Percentiles rank a stretch among this genome's conserved stretches.
phyloP scores from a whole-genome alignment of 2,888 invertebrate genomes.

The Leptopilina drosophilae region DNA sequence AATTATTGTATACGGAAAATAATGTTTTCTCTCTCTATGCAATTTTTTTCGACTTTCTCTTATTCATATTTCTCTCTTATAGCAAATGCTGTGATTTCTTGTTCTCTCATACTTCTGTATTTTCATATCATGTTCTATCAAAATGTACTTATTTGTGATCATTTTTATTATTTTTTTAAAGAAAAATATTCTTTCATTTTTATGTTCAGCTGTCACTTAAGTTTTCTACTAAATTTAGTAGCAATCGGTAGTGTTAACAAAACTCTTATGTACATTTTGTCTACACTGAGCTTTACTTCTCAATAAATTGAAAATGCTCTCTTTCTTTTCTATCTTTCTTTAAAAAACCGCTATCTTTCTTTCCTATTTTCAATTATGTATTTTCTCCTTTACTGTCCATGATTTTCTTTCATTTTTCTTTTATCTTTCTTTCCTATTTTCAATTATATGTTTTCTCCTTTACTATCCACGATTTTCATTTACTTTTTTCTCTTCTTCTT shows the following conservation, averaged over 20 bases:
- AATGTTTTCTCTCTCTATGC: neutral
- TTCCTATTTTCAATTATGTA: slow-evolving; percentile 32
- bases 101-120: neutral
- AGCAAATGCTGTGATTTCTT: slow-evolving; percentile 38
- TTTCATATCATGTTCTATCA: neutral
- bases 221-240: slow-evolving; percentile 24
- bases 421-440: neutral
- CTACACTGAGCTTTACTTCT: slow-evolving; percentile 34
- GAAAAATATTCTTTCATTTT: slow-evolving; percentile 6
- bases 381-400: slow-evolving; percentile 12
- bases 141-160: slow-evolving; percentile 19
- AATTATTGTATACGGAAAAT: neutral
- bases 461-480: no score
- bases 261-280: slow-evolving; percentile 30
- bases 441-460: slow-evolving; percentile 40
- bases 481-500: no score
- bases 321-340: slow-evolving; percentile 16
- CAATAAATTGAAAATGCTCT: slow-evolving; percentile 41
- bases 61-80: slow-evolving; percentile 19
- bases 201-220: slow-evolving; percentile 26
- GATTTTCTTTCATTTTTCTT: no score
- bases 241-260: slow-evolving; percentile 8
- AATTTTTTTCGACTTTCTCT: neutral
- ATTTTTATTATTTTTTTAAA: neutral
- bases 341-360: no score